phyloP scores from a whole-genome alignment of 2,888 invertebrate species.

The Drosophila vallismaia region DNA sequence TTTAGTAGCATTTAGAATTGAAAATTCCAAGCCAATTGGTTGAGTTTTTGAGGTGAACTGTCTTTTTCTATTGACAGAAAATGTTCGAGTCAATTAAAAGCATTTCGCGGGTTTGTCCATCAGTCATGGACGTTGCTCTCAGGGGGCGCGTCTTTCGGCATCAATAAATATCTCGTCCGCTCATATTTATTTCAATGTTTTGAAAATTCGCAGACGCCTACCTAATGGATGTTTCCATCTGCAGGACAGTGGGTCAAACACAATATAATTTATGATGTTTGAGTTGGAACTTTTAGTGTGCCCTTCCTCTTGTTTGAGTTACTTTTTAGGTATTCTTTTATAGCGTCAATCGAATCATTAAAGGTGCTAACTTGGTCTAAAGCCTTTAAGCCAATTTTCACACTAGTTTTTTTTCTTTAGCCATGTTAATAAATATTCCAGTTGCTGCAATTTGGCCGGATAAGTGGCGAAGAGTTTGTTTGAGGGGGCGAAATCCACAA shows the following conservation, averaged over 20 bases:
- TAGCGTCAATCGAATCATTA: slow-evolving; percentile 38
- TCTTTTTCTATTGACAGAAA: slow-evolving; percentile 59
- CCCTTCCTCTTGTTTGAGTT: neutral
- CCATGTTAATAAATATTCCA: slow-evolving; percentile 59
- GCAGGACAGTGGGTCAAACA: slow-evolving; percentile 27
- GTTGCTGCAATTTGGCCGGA: slow-evolving; percentile 29
- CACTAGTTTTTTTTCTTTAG: slow-evolving; percentile 17
- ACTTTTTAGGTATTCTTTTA: slow-evolving; percentile 16
- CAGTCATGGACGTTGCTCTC: slow-evolving; percentile 35
- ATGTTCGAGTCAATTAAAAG: slow-evolving; percentile 65
- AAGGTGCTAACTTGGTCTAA: slow-evolving; percentile 40
- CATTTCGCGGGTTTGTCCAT: slow-evolving; percentile 33
- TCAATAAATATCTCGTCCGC: slow-evolving; percentile 19
- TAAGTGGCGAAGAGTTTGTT: slow-evolving; percentile 39
- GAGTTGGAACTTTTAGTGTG: too few relatives aligned
- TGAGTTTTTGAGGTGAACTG: slow-evolving; percentile 23
- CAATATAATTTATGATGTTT: neutral
- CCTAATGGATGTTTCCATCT: slow-evolving; percentile 12
- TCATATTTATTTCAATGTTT: slow-evolving; percentile 36
- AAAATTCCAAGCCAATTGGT: slow-evolving; percentile 31
- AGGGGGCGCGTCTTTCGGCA: slow-evolving; percentile 52
- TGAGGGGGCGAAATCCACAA: slow-evolving; percentile 51
- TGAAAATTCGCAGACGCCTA: slow-evolving; percentile 18
- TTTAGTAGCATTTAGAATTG: slow-evolving; percentile 15
- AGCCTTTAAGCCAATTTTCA: slow-evolving; percentile 23